Evolutionary conservation across 2,888 invertebrate genomes (phyloP).

Genomic region (Acrobeloides nanus): DNA sequence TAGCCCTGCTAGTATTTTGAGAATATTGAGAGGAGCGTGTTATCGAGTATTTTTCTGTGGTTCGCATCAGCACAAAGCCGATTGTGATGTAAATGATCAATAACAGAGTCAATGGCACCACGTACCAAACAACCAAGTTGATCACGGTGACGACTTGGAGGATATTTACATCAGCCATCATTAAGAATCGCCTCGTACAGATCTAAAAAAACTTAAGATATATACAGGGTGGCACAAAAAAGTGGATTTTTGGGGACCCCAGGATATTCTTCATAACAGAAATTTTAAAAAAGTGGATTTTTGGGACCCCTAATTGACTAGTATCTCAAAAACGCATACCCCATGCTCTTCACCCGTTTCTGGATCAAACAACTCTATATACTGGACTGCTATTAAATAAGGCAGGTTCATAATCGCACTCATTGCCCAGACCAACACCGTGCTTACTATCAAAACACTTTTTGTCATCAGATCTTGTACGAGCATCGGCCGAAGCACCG

Average conservation of each 20-base stretch:
- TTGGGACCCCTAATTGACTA: too few relatives aligned
- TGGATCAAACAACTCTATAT: constrained; percentile 32
- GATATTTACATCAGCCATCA: constrained; percentile 34
- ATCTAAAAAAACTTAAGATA: constrained; percentile 31
- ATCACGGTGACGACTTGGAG: constrained; percentile 42
- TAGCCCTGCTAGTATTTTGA: too few relatives aligned
- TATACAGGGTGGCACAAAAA: too few relatives aligned
- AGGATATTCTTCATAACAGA: too few relatives aligned
- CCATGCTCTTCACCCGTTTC: constrained; percentile 26
- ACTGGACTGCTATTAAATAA: constrained; percentile 44
- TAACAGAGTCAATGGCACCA: constrained; percentile 53
- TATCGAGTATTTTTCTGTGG: constrained; percentile 23
- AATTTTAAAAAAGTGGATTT: too few relatives aligned
- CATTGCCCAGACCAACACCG: constrained; percentile 41
- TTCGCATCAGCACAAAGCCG: constrained; percentile 31
- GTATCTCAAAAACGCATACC: constrained; percentile 14
- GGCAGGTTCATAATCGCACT: constrained; percentile 41
- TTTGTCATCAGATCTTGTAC: constrained; percentile 39
- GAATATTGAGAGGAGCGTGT: constrained; percentile 17
- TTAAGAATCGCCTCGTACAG: constrained; percentile 34
- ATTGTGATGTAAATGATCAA: constrained; percentile 55
- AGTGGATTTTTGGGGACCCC: not conserved
- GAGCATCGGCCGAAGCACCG: constrained; percentile 45
- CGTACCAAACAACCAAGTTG: constrained; percentile 46
- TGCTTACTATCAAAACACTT: constrained; percentile 31